A percentile compares a stretch with the other conserved stretches of the same genome.
These are phyloP conservation scores for Pararge aegeria DNA, from an alignment of 1,140 invertebrate genomes.

Conservation along the genomic window DNA sequence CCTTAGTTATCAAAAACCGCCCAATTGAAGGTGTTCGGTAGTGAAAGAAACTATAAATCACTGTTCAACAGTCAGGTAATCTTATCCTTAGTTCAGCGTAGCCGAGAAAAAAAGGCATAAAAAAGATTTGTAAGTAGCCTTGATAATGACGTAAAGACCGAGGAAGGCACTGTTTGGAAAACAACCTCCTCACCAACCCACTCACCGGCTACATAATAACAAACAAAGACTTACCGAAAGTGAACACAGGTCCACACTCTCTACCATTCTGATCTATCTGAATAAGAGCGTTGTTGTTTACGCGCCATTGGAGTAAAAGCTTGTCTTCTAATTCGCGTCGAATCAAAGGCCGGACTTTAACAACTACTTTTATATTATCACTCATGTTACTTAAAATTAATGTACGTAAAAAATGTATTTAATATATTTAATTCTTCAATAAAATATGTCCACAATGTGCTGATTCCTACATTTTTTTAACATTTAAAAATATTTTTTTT, in stretches of 20 bases:
- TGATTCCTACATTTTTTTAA: conserved; percentile 13
- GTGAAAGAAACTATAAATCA: too few relatives aligned
- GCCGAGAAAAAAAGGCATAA: too few relatives aligned
- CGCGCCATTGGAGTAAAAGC: conserved; percentile 81
- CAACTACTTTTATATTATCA: conserved; percentile 87
- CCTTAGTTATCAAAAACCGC: too few relatives aligned
- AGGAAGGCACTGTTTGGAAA: neutral
- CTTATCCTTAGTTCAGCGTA: too few relatives aligned
- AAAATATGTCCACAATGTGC: conserved; percentile 15
- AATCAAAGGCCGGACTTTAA: conserved; percentile 87
- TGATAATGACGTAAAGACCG: conserved; percentile 31
- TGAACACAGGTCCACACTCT: conserved; percentile 52
- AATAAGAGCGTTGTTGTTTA: conserved; percentile 81
- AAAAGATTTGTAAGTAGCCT: too few relatives aligned
- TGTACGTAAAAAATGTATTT: neutral
- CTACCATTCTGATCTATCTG: conserved; percentile 79
- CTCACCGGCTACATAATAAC: neutral
- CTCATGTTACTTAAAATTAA: conserved; percentile 50
- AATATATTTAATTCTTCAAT: conserved; percentile 10
- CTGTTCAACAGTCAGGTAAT: too few relatives aligned
- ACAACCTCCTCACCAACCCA: neutral
- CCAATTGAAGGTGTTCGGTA: too few relatives aligned
- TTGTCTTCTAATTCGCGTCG: conserved; percentile 82
- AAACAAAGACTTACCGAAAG: conserved; percentile 67
- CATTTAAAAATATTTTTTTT: conserved; percentile 8